Base-by-base conservation (phyloP, 1,140 invertebrate species). In the Dolichoris vasculosae region DNA sequence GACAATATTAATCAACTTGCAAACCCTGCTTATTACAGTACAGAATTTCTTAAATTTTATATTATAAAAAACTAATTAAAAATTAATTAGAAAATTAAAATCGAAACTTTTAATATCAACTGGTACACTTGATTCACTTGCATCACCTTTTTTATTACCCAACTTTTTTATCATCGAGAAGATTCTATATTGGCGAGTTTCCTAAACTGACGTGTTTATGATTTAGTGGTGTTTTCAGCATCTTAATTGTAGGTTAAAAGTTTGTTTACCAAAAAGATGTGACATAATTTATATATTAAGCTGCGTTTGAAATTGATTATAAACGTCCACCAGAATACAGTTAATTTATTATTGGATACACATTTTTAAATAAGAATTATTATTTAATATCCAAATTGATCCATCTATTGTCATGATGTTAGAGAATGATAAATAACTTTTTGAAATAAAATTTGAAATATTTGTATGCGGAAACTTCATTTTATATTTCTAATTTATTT, bases 191-290 rank as follows among this genome's bases (percentile, higher is more conserved):
- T 13, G 9, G 1, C 20, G 26, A 59, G 13, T 26, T 26, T 59
- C 9, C 43, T 6, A 43, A 55, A 78, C 80, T 86, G 85, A 86
- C 80, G 85, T 86, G 80, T 82, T 75, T 38, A 35, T 69, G 63
- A 86, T 78, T 82, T 32, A 81, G 20, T 67, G 4, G 26, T 6
- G 3, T 79, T 69, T 26, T 35, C 51, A 32, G 15, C 59, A 63
- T 76, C 67, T n/a, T 23, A 17, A 59, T 76, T 73, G 26, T 67
- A 32, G 43, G 43, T 20, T 46, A 84, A 43, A 84, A 26, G 23
- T 78, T 78, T 78, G 59, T 78, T 84, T 51, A 46, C 0, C 59
- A 71, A 0, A 79, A 76, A 55, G 73, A 26, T 73, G 30, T 32
- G 26, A 1, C 23, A 9, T 8, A 48, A 11, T 4, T 23, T 30